Base-by-base conservation (phyloP, 2,888 invertebrate species). In the Disparrhopalites patrizii region DNA sequence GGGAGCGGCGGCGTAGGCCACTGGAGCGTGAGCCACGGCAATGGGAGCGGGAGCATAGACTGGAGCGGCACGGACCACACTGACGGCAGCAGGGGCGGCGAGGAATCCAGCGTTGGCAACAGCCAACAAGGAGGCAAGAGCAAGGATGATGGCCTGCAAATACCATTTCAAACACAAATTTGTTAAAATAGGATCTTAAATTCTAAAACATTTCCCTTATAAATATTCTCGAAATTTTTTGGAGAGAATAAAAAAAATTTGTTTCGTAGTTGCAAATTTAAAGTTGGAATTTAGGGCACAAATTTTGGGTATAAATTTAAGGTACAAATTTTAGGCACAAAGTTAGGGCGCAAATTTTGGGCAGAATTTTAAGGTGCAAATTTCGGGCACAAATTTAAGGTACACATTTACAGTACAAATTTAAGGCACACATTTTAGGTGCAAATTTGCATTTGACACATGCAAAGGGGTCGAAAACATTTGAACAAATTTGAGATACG, bases 111-210 rank as follows among this genome's bases (percentile, higher is more conserved):
- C 52, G 27, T 52, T 52, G 52, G 52, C 52, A 23, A 52, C 52
- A 28, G 52, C 52, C 52, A 52, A 52, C 23, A 52, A n/a, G 52
- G 52, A n/a, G 4, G 52, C 52, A 27, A 52, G 28, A 52, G 52
- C 52, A n/a, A 52, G n/a, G 28, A 25, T 25, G 27, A 27, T 28
- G n/a, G 52, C 52, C 52, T 52, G 50, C n/a, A n/a, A 43, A 3
- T 43, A 43, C 15, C 5, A 7, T 43, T 3, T 43, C 43, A 43
- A 7, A 43, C 20, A 43, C 43, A 43, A 43, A 43, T 18, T 43
- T 43, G 43, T 43, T 43, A 20, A 18, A 43, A 43, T 4, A n/a
- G n/a, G n/a, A n/a, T n/a, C n/a, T n/a, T n/a, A n/a, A n/a, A n/a
- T n/a, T n/a, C n/a, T n/a, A n/a, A n/a, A n/a, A n/a, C n/a, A n/a